Percentiles rank a stretch among this genome's conserved stretches.
phyloP scores from a whole-genome alignment of 2,113 vertebrate genomes.

The Benitochromis conjunctus region DNA sequence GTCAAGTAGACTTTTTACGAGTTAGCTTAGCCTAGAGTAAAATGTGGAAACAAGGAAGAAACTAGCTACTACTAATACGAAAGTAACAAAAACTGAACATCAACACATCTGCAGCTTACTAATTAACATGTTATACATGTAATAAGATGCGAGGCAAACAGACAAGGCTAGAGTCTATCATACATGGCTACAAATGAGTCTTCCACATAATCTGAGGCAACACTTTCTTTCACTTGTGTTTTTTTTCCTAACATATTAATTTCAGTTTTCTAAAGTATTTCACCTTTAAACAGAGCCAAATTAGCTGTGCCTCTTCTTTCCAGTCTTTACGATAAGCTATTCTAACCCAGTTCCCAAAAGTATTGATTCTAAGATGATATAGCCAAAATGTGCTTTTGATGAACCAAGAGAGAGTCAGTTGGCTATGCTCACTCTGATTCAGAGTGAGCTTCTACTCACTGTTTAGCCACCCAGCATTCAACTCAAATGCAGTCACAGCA shows the following conservation, averaged over 20 bases:
- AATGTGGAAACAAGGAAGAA: neutral
- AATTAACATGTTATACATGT: neutral
- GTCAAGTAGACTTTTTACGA: neutral
- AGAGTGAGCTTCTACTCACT: neutral
- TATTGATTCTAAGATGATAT: neutral
- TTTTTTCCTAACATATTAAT: neutral
- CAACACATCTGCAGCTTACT: neutral
- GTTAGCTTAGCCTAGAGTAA: neutral
- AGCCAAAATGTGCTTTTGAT: neutral
- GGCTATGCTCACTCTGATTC: no score
- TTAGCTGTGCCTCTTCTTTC: neutral
- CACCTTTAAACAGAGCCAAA: neutral
- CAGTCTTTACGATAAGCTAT: neutral
- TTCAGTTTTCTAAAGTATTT: neutral
- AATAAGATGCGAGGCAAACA: neutral
- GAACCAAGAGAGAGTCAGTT: neutral
- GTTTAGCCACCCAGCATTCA: neutral
- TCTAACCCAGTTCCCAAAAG: neutral
- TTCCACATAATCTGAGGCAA: neutral
- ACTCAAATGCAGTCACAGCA: neutral
- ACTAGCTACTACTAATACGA: neutral
- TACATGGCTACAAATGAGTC: neutral
- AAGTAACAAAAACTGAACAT: neutral
- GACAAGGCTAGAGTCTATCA: neutral
- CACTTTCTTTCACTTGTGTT: neutral